A percentile compares a stretch with the other conserved stretches of the same genome.
Conservation (phyloP, 1,140 invertebrate species). For the Drosophila lacertosa region DNA sequence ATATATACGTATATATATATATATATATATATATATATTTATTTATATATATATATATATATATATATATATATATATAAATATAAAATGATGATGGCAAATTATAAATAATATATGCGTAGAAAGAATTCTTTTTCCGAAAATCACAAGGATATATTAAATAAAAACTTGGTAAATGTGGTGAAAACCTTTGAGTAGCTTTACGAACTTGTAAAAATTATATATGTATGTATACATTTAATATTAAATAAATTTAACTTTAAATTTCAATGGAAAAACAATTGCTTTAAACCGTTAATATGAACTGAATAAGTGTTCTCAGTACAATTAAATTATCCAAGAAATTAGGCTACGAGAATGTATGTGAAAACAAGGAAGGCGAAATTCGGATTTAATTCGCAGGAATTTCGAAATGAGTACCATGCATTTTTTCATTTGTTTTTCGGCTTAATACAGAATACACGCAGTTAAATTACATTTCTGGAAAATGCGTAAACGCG, state of each 20-base stretch:
- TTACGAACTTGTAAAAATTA: conserved; percentile 79
- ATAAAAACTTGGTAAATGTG: conserved; percentile 51
- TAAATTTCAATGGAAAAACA: conserved; percentile 44
- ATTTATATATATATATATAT: conserved; percentile 32
- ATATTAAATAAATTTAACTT: conserved; percentile 77
- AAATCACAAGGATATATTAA: conserved; percentile 37
- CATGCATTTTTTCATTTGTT: not conserved
- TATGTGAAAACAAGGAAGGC: no score
- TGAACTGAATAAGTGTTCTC: no score
- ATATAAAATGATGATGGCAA: conserved; percentile 6
- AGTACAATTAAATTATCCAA: no score
- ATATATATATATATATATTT: conserved; percentile 26
- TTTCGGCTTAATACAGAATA: not conserved
- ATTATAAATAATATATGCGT: conserved; percentile 24
- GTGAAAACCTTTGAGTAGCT: conserved; percentile 73
- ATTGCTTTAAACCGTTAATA: not conserved
- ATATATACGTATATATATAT: no score
- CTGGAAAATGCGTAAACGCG: conserved; percentile 3
- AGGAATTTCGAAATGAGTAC: not conserved
- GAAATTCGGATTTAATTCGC: no score
- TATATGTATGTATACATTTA: conserved; percentile 77
- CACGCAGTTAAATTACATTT: conserved; percentile 17
- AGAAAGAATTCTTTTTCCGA: conserved; percentile 26
- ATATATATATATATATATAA: conserved; percentile 16
- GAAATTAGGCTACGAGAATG: no score